Evolutionary conservation across 2,888 invertebrate species (phyloP).

Genomic region (Scaptomyza caliginosa): DNA sequence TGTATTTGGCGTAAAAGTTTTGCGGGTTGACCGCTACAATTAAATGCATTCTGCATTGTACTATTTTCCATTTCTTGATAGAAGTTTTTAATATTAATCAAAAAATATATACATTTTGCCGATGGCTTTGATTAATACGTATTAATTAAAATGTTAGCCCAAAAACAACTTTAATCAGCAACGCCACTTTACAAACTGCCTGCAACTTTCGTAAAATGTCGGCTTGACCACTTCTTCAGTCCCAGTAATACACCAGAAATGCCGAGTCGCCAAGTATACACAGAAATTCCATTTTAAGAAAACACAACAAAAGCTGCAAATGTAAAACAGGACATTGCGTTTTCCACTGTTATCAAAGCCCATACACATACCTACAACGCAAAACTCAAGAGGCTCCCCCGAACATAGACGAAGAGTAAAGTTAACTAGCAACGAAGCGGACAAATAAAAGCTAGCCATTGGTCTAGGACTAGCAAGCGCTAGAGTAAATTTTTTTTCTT

Average conservation of each 20-base stretch:
- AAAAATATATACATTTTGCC: slow-evolving; percentile 17
- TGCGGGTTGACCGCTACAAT: slow-evolving; percentile 36
- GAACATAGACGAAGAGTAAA: slow-evolving; percentile 7
- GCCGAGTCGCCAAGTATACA: slow-evolving; percentile 24
- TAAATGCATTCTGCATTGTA: slow-evolving; percentile 59
- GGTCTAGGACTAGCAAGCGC: slow-evolving; percentile 37
- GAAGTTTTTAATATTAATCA: not conserved
- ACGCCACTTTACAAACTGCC: slow-evolving; percentile 57
- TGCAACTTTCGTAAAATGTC: slow-evolving; percentile 34
- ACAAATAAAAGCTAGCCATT: slow-evolving; percentile 45
- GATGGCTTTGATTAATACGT: slow-evolving; percentile 4
- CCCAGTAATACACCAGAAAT: slow-evolving; percentile 21
- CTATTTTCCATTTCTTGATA: not conserved
- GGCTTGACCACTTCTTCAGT: slow-evolving; percentile 38
- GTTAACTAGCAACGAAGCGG: slow-evolving; percentile 10
- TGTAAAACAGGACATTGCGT: slow-evolving; percentile 73
- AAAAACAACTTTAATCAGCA: slow-evolving; percentile 46
- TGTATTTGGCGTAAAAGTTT: slow-evolving; percentile 39
- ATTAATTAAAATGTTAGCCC: too few relatives aligned
- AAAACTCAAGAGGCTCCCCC: slow-evolving; percentile 10
- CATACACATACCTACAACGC: slow-evolving; percentile 7
- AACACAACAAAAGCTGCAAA: slow-evolving; percentile 65
- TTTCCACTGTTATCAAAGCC: slow-evolving; percentile 46
- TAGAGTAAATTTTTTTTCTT: slow-evolving; percentile 35
- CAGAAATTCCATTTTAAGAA: slow-evolving; percentile 57